Evolutionary conservation across 2,888 invertebrate genomes (phyloP).

Genomic region (Eilema griseolum): DNA sequence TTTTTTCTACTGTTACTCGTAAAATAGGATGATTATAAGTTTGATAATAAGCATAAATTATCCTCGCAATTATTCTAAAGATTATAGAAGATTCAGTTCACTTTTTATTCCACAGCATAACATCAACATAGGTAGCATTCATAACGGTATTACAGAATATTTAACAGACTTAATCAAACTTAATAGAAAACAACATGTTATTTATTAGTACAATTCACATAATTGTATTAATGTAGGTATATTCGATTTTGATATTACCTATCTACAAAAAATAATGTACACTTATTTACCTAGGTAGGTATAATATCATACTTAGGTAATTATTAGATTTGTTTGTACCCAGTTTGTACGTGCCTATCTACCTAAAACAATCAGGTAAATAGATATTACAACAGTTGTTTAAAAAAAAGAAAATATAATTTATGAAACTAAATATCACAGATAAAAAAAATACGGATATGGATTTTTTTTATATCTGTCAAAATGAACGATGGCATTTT

Average conservation of each 20-base stretch:
- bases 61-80: background rate
- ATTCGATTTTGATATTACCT: background rate
- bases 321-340: no score
- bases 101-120: background rate
- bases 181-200: background rate
- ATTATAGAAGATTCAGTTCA: background rate
- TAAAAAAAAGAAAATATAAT: no score
- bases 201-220: background rate
- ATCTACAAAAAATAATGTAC: background rate
- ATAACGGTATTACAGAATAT: background rate
- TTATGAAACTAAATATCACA: no score
- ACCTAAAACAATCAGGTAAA: no score
- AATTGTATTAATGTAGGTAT: background rate
- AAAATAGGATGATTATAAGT: background rate
- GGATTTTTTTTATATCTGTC: no score
- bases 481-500: no score
- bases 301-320: no score
- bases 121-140: background rate
- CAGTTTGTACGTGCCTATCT: no score
- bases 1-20: background rate
- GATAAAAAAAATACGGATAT: no score
- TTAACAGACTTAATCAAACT: background rate
- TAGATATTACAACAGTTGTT: no score
- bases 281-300: background rate
- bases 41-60: background rate